Percentiles rank a stretch among this genome's conserved stretches.
Conservation (phyloP, 2,113 vertebrate genomes). For the Fulmarus glacialis region DNA sequence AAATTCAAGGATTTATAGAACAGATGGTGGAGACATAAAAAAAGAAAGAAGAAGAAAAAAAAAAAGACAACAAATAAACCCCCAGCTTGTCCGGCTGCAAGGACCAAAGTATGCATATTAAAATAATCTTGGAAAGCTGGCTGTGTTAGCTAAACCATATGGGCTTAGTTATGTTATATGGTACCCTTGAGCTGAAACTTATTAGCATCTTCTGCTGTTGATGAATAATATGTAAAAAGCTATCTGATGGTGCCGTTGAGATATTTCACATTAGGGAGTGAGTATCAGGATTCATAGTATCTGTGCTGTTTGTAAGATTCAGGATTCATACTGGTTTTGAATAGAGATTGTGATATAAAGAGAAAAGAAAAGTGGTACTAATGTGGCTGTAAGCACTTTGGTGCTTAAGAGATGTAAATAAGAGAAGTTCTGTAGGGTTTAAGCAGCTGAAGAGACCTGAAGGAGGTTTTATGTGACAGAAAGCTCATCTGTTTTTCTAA, state of each 20-base stretch:
- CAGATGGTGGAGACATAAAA: slow-evolving; percentile 13
- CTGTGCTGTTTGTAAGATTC: background rate
- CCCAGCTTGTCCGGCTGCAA: background rate
- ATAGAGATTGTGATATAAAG: background rate
- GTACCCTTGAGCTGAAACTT: background rate
- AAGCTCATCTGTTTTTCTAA: background rate
- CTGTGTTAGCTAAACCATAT: background rate
- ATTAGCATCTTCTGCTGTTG: background rate
- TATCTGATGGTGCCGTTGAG: background rate
- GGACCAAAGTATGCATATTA: background rate
- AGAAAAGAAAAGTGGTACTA: background rate
- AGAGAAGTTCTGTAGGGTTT: background rate
- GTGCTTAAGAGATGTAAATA: background rate
- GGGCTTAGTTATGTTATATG: background rate
- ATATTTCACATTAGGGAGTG: background rate
- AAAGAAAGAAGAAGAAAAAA: background rate
- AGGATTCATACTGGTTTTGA: background rate
- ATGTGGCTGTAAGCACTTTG: background rate
- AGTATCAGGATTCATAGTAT: background rate
- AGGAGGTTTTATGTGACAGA: background rate
- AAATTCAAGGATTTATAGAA: slow-evolving; percentile 36
- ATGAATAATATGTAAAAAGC: background rate
- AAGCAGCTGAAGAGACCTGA: background rate
- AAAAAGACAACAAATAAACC: background rate
- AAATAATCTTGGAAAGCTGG: slow-evolving; percentile 18